Conservation (phyloP, 2,888 invertebrate species). For the Mayetiola destructor region DNA sequence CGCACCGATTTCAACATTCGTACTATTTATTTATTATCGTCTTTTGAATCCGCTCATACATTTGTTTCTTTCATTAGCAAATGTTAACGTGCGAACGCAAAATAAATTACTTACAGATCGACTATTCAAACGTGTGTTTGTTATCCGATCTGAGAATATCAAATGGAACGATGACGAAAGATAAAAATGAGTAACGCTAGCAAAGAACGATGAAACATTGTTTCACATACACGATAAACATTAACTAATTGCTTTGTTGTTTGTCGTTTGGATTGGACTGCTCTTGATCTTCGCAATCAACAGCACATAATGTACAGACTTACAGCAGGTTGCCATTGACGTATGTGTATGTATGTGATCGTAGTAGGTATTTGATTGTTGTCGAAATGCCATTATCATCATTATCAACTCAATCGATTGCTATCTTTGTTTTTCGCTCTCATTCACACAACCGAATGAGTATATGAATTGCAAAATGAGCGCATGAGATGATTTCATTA, state of each 20-base stretch:
- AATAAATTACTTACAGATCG: too few relatives aligned
- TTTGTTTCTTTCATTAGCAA: too few relatives aligned
- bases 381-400: too few relatives aligned
- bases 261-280: not conserved
- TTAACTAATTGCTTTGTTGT: not conserved
- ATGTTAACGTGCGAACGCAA: constrained; percentile 5
- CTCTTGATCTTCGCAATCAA: constrained; percentile 12
- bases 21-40: too few relatives aligned
- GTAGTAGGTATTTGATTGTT: too few relatives aligned
- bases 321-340: too few relatives aligned
- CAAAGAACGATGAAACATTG: not conserved
- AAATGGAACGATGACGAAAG: constrained; percentile 12
- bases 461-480: not conserved
- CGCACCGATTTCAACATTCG: not conserved
- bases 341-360: too few relatives aligned
- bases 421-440: not conserved
- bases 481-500: not conserved
- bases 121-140: not conserved
- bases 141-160: constrained; percentile 10
- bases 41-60: not conserved
- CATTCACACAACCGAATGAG: not conserved
- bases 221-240: not conserved
- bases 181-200: too few relatives aligned
- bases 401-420: too few relatives aligned
- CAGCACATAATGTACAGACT: too few relatives aligned